Evolutionary conservation across 1,140 invertebrate species (phyloP).

Genomic region (Drosophila cardini): DNA sequence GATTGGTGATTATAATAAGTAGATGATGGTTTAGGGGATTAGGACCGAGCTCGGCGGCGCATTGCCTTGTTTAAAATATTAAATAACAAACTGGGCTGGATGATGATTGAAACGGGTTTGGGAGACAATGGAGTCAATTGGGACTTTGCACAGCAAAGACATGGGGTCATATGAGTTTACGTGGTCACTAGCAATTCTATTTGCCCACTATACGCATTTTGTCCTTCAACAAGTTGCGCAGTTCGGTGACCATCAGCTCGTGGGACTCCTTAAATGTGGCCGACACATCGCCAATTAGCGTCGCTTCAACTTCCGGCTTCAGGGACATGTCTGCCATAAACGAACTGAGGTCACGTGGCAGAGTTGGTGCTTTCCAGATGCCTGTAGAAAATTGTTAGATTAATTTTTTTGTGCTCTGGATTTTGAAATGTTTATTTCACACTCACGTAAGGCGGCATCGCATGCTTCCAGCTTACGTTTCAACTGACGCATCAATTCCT

Average conservation of each 20-base stretch:
- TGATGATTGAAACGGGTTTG: slow-evolving; percentile 27
- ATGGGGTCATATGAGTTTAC: too few species aligned
- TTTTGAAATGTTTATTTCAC: not conserved
- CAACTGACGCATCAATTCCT: slow-evolving; percentile 77
- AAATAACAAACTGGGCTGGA: slow-evolving; percentile 70
- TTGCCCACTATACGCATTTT: slow-evolving; percentile 82
- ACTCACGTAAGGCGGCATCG: slow-evolving; percentile 74
- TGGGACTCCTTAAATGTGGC: slow-evolving; percentile 82
- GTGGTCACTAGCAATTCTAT: slow-evolving; percentile 39
- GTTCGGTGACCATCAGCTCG: slow-evolving; percentile 78
- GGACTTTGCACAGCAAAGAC: slow-evolving; percentile 69
- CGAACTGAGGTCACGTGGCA: slow-evolving; percentile 73
- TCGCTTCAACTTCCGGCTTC: slow-evolving; percentile 78
- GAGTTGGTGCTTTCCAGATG: slow-evolving; percentile 70
- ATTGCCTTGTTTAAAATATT: slow-evolving; percentile 67
- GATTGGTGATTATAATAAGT: slow-evolving; percentile 35
- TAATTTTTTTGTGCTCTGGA: not conserved
- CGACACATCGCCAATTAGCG: slow-evolving; percentile 76
- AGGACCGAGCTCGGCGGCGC: slow-evolving; percentile 11
- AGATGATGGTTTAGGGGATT: not conserved
- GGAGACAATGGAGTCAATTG: not conserved
- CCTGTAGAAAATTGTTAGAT: slow-evolving; percentile 37
- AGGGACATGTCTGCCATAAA: slow-evolving; percentile 83
- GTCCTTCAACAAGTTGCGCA: slow-evolving; percentile 79
- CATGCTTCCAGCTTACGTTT: slow-evolving; percentile 76